Evolutionary conservation across 2,888 invertebrate species (phyloP).

Genomic region (Troilus luridus): DNA sequence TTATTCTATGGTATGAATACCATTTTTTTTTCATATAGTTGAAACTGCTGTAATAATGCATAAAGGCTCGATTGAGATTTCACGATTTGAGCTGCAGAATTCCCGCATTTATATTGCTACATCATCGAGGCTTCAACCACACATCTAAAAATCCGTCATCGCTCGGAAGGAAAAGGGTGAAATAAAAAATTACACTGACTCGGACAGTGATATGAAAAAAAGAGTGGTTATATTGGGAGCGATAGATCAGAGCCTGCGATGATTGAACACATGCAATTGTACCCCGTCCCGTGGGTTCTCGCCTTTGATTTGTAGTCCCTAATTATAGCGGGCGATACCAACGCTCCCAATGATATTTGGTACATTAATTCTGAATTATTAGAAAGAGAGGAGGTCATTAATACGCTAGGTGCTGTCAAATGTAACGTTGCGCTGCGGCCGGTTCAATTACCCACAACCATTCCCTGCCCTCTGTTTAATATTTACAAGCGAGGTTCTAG

Average conservation of each 20-base stretch:
- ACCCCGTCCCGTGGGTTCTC: background rate
- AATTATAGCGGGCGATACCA: slow-evolving; percentile 61
- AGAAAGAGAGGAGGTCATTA: slow-evolving; percentile 57
- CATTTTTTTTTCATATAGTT: no score
- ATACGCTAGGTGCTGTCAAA: slow-evolving; percentile 57
- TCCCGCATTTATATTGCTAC: background rate
- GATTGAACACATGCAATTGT: slow-evolving; percentile 58
- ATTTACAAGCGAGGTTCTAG: slow-evolving; percentile 36
- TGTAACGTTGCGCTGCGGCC: slow-evolving; percentile 44
- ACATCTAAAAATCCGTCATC: background rate
- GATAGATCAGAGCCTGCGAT: slow-evolving; percentile 30
- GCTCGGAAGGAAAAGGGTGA: background rate
- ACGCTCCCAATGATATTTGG: slow-evolving; percentile 61
- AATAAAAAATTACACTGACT: slow-evolving; percentile 42
- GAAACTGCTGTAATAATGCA: no score
- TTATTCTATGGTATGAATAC: no score
- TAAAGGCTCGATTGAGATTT: no score
- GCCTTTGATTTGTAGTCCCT: slow-evolving; percentile 63
- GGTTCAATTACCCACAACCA: slow-evolving; percentile 54
- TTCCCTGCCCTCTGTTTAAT: slow-evolving; percentile 44
- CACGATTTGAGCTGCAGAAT: no score
- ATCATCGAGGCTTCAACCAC: background rate
- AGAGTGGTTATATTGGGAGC: slow-evolving; percentile 42
- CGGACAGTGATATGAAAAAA: slow-evolving; percentile 47
- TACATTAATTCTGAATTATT: slow-evolving; percentile 64